These are phyloP conservation scores for Disparrhopalites patrizii DNA, from an alignment of 2,888 invertebrate species.

Conservation along the genomic window DNA sequence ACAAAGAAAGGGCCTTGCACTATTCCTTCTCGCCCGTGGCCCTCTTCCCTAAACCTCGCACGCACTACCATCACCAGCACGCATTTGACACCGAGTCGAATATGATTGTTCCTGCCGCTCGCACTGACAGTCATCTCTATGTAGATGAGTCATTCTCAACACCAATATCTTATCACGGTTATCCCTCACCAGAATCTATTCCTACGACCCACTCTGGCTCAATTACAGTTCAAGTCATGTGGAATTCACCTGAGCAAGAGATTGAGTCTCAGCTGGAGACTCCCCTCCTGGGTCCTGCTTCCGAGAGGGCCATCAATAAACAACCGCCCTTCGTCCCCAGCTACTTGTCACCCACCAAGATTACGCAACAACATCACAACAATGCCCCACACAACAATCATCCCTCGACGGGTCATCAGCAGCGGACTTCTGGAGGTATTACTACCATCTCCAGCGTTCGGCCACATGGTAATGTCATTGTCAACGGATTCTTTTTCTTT, in stretches of 20 bases:
- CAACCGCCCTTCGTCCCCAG: constrained; percentile 41
- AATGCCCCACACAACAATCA: constrained; percentile 7
- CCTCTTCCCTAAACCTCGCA: constrained; percentile 57
- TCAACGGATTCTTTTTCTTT: neutral
- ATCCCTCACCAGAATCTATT: constrained; percentile 48
- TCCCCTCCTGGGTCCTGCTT: constrained; percentile 55
- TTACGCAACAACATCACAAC: constrained; percentile 6
- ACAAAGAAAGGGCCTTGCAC: constrained; percentile 54
- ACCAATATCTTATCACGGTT: constrained; percentile 50
- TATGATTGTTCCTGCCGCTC: constrained; percentile 49
- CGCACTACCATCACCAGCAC: constrained; percentile 47
- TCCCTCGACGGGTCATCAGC: constrained; percentile 25
- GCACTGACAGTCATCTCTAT: constrained; percentile 50
- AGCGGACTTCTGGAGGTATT: constrained; percentile 31
- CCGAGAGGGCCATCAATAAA: constrained; percentile 48
- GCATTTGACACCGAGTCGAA: constrained; percentile 34
- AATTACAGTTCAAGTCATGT: constrained; percentile 62
- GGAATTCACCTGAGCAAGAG: constrained; percentile 58
- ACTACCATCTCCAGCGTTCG: constrained; percentile 47
- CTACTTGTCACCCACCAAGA: constrained; percentile 23
- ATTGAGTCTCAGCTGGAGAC: constrained; percentile 60
- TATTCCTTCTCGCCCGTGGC: constrained; percentile 59
- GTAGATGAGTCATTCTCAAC: constrained; percentile 55
- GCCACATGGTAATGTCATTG: constrained; percentile 43
- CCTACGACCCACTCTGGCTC: constrained; percentile 50